A percentile compares a stretch with the other conserved stretches of the same genome.
Evolutionary conservation across 2,113 vertebrate genomes (phyloP).

Genomic region (Gavia stellata): DNA sequence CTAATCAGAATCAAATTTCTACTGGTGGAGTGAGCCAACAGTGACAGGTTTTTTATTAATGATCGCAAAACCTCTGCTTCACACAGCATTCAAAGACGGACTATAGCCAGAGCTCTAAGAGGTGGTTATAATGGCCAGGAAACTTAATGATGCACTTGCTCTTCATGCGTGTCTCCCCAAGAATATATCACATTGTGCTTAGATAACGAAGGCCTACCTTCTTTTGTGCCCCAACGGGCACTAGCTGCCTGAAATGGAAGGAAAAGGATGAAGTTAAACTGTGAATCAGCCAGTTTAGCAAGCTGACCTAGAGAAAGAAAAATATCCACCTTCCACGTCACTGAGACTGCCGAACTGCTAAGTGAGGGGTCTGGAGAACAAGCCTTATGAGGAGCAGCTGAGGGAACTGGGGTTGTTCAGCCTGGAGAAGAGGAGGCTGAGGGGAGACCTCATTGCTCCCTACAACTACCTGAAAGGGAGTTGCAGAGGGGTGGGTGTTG

Average conservation of each 20-base stretch:
- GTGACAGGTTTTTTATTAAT: background rate
- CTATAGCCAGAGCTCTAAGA: background rate
- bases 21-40: background rate
- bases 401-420: too few species aligned
- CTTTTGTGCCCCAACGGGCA: conserved; percentile 20
- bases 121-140: background rate
- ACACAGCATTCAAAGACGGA: background rate
- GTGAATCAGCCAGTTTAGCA: background rate
- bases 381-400: too few species aligned
- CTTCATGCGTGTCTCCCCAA: background rate
- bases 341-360: background rate
- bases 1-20: background rate
- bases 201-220: conserved; percentile 38
- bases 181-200: background rate
- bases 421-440: too few species aligned
- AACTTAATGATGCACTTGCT: conserved; percentile 23
- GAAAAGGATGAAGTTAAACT: conserved; percentile 42
- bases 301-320: background rate
- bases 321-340: background rate
- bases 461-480: too few species aligned
- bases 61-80: background rate
- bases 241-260: conserved; percentile 56
- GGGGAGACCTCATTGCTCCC: too few species aligned
- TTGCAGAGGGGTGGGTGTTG: too few species aligned
- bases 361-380: too few species aligned